Conservation (phyloP, 2,888 invertebrate species). For the Conomelus anceps region DNA sequence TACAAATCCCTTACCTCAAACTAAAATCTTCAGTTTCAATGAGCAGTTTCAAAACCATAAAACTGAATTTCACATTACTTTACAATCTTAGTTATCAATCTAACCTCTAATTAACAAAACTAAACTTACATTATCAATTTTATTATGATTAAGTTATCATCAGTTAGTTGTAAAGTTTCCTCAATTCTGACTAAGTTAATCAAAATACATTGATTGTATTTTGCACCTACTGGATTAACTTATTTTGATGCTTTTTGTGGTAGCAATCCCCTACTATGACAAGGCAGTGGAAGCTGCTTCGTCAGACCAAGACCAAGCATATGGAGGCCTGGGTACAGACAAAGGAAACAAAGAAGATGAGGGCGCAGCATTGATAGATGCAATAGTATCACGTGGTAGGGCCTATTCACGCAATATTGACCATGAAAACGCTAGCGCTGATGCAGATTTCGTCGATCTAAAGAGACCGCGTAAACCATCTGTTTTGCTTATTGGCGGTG, state of each 20-base stretch:
- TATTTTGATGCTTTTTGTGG: not conserved
- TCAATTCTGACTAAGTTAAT: no score
- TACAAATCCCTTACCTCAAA: no score
- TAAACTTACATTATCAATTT: no score
- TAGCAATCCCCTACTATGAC: not conserved
- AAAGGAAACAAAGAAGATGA: not conserved
- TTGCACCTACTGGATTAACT: no score
- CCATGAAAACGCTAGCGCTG: not conserved
- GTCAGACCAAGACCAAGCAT: not conserved
- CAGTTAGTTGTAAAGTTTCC: no score
- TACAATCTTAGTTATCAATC: no score
- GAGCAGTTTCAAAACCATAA: no score
- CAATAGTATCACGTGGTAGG: not conserved
- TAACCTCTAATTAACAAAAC: no score
- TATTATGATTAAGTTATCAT: no score
- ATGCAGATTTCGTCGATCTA: not conserved
- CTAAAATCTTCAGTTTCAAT: no score
- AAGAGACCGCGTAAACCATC: not conserved
- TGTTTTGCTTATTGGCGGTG: not conserved
- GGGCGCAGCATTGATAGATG: not conserved
- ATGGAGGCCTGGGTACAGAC: not conserved
- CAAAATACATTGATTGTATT: no score
- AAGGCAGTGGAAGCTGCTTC: not conserved
- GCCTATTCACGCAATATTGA: not conserved
- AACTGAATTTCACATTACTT: no score